Conservation (phyloP, 2,113 vertebrate species). For the Thalassoma bifasciatum region DNA sequence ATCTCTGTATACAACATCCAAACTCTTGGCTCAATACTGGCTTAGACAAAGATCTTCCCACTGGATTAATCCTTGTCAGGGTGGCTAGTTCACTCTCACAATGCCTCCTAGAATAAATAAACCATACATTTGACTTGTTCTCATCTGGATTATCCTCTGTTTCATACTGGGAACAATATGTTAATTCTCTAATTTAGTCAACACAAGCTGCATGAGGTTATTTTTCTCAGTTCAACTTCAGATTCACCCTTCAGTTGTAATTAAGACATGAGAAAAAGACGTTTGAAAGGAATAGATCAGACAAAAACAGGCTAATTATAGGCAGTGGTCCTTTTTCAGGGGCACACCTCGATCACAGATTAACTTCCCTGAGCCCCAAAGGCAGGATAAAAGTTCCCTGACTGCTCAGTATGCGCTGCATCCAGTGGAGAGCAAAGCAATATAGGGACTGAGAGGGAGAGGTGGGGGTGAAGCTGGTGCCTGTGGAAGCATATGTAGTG, state of each 20-base stretch:
- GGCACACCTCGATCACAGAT: slow-evolving; percentile 12
- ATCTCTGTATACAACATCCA: slow-evolving; percentile 33
- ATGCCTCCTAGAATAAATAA: neutral
- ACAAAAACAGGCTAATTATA: slow-evolving; percentile 36
- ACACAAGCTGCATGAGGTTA: neutral
- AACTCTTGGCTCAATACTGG: slow-evolving; percentile 29
- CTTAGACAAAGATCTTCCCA: slow-evolving; percentile 23
- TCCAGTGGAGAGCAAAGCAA: slow-evolving; percentile 26
- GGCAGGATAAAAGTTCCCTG: slow-evolving; percentile 28
- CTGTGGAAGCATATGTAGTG: slow-evolving; percentile 35
- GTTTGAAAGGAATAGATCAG: slow-evolving; percentile 21
- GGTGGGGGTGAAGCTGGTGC: slow-evolving; percentile 28
- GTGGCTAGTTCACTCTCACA: slow-evolving; percentile 11
- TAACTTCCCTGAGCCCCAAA: neutral
- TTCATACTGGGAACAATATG: neutral
- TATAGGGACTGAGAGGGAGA: slow-evolving; percentile 1
- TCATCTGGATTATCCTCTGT: slow-evolving; percentile 3
- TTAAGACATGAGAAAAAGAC: too few relatives aligned
- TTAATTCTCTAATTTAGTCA: neutral
- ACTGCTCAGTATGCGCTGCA: slow-evolving; percentile 6
- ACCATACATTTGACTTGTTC: neutral
- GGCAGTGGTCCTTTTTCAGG: neutral
- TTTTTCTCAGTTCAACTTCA: slow-evolving; percentile 1
- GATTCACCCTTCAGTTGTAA: neutral
- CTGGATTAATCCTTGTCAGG: slow-evolving; percentile 20